Evolutionary conservation across 2,113 vertebrate species (phyloP).

Genomic region (Nansenia antarctica): DNA sequence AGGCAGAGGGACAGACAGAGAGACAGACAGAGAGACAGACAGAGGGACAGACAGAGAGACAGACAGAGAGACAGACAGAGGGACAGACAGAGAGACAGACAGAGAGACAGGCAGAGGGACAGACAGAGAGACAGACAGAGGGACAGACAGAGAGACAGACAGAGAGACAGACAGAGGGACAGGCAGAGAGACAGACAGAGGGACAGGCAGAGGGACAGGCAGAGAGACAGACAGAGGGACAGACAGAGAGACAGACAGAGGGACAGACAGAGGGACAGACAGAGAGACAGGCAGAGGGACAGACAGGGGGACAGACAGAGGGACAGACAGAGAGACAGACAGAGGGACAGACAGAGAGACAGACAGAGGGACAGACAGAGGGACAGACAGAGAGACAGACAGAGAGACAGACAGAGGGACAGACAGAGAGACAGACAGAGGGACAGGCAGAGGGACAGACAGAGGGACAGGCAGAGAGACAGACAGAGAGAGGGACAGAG

Average conservation of each 20-base stretch:
- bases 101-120: slow-evolving; percentile 38
- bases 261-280: too few relatives aligned
- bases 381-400: slow-evolving; percentile 28
- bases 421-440: slow-evolving; percentile 27
- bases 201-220: slow-evolving; percentile 42
- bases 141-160: slow-evolving; percentile 28
- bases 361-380: slow-evolving; percentile 13
- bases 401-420: background rate
- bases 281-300: slow-evolving; percentile 58
- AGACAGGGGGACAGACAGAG: slow-evolving; percentile 23
- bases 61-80: background rate
- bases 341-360: slow-evolving; percentile 37
- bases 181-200: slow-evolving; percentile 27
- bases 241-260: slow-evolving; percentile 28
- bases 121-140: slow-evolving; percentile 13
- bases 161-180: background rate
- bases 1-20: slow-evolving; percentile 18
- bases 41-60: slow-evolving; percentile 26
- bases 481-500: slow-evolving; percentile 27
- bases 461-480: background rate
- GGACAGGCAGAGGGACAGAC: slow-evolving; percentile 42
- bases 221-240: background rate
- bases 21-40: slow-evolving; percentile 12
- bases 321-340: slow-evolving; percentile 28
- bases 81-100: slow-evolving; percentile 28